These are phyloP conservation scores for Beaufortia kweichowensis DNA, from an alignment of 2,113 vertebrate genomes.

Conservation along the genomic window DNA sequence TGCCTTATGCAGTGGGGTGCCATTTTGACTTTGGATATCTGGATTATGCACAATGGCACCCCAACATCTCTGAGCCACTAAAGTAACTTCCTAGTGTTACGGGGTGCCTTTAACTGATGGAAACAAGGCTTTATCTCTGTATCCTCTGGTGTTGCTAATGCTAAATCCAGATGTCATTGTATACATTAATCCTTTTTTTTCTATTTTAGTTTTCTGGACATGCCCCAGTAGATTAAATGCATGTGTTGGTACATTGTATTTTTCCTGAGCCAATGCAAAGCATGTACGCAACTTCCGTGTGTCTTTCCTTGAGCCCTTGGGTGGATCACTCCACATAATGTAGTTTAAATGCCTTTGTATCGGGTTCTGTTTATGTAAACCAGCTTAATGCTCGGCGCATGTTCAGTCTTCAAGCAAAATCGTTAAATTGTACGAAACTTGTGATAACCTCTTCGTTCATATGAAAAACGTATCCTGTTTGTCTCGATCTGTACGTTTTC, in stretches of 20 bases:
- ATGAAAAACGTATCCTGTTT: background rate
- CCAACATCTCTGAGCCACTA: slow-evolving; percentile 28
- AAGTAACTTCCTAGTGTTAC: slow-evolving; percentile 28
- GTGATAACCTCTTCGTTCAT: background rate
- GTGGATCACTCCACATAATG: slow-evolving; percentile 1
- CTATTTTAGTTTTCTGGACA: slow-evolving; percentile 4
- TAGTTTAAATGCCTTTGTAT: slow-evolving; percentile 15
- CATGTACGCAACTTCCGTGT: background rate
- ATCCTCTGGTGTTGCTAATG: slow-evolving; percentile 11
- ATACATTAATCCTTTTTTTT: slow-evolving; percentile 17
- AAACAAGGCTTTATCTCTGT: slow-evolving; percentile 44
- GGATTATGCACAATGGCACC: slow-evolving; percentile 39
- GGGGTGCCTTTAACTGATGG: slow-evolving; percentile 51
- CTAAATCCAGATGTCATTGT: slow-evolving; percentile 21
- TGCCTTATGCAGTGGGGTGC: slow-evolving; percentile 51
- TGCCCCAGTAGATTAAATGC: slow-evolving; percentile 34
- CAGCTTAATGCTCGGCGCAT: background rate
- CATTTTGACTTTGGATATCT: slow-evolving; percentile 34
- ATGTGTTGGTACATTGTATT: slow-evolving; percentile 44
- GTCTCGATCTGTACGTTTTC: background rate
- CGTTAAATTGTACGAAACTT: background rate
- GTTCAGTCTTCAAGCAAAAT: background rate
- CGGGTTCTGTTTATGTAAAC: slow-evolving; percentile 18
- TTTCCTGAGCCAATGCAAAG: slow-evolving; percentile 37
- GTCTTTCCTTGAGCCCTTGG: background rate